A percentile compares a stretch with the other conserved stretches of the same genome.
Conservation (phyloP, 2,797 vertebrate species). For the Meda fulgida region DNA sequence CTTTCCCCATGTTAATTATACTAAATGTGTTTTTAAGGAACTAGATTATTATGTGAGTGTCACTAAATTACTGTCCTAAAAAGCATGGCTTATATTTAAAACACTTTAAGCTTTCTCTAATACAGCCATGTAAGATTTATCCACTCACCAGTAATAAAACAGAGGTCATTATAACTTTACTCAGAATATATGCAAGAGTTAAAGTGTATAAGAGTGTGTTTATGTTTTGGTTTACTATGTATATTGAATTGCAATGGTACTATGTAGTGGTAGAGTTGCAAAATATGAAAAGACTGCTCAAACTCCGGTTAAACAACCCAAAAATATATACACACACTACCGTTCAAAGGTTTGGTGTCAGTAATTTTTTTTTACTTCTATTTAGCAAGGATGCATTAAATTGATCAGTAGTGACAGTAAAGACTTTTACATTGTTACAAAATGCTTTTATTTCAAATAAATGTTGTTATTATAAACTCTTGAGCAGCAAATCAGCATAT, state of each 20-base stretch:
- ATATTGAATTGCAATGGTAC: background rate
- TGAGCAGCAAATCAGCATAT: background rate
- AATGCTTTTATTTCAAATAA: background rate
- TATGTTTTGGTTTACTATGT: conserved; percentile 2
- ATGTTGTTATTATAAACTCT: background rate
- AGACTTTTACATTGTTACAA: background rate
- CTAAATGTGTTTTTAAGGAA: background rate
- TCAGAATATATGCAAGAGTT: background rate
- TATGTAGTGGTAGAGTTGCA: background rate
- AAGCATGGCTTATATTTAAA: background rate
- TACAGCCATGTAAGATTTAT: conserved; percentile 10
- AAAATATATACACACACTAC: background rate
- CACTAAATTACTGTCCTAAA: background rate
- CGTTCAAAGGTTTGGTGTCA: background rate
- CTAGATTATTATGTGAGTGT: background rate
- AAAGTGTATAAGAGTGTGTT: conserved; percentile 13
- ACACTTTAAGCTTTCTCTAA: background rate
- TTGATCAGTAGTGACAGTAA: background rate
- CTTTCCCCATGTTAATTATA: background rate
- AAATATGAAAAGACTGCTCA: background rate
- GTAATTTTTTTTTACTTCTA: background rate
- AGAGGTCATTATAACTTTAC: conserved; percentile 12
- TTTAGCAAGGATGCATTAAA: background rate
- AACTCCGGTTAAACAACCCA: background rate
- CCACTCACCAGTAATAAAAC: background rate